Conservation (phyloP, 2,797 vertebrate genomes). For the Tarsius wallacei region DNA sequence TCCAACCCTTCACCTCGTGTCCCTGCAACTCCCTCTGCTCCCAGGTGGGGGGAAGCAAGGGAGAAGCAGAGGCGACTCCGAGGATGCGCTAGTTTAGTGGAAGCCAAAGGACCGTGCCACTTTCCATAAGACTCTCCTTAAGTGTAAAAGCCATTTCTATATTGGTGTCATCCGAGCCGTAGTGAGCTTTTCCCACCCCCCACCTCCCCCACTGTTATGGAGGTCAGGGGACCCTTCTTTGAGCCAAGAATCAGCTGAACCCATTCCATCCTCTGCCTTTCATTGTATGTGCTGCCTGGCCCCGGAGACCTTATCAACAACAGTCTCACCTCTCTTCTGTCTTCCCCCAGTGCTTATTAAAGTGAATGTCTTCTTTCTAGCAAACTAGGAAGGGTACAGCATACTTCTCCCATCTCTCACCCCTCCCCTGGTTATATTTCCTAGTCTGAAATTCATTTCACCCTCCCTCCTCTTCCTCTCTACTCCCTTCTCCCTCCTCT, state of each 20-base stretch:
- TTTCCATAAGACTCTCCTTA: neutral
- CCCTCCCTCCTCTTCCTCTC: neutral
- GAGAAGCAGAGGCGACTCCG: neutral
- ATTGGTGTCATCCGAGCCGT: neutral
- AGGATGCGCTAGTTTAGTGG: neutral
- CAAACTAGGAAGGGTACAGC: neutral
- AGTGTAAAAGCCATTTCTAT: slow-evolving; percentile 72
- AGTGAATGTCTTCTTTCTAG: neutral
- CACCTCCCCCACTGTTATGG: neutral
- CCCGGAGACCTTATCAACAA: neutral
- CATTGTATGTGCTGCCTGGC: slow-evolving; percentile 5
- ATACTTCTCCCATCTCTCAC: neutral
- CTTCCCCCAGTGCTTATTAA: neutral
- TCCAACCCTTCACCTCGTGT: slow-evolving; percentile 57
- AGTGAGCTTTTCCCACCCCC: neutral
- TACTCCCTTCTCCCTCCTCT: neutral
- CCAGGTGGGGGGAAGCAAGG: neutral
- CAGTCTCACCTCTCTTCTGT: neutral
- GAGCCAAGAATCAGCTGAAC: slow-evolving; percentile 66
- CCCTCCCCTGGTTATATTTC: neutral
- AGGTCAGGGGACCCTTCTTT: slow-evolving; percentile 70
- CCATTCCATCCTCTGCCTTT: slow-evolving; percentile 41
- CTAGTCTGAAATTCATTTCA: neutral
- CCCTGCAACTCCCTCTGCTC: neutral
- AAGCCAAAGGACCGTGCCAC: slow-evolving; percentile 6